These are phyloP conservation scores for Tympanoctomys barrerae DNA, from an alignment of 2,797 vertebrate species.

Conservation along the genomic window DNA sequence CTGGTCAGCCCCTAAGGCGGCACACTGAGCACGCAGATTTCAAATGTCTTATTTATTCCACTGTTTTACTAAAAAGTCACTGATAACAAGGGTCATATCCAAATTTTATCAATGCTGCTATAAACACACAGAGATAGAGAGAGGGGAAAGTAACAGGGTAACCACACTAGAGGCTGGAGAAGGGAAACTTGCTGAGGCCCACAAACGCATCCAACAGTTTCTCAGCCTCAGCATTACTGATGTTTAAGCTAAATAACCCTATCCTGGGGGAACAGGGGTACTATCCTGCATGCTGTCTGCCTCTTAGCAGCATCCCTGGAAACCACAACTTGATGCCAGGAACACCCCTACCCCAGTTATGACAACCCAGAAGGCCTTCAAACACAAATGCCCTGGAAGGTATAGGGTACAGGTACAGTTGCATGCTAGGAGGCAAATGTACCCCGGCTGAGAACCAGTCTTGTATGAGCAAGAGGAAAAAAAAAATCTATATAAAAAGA, in stretches of 20 bases:
- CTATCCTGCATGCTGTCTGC: not conserved
- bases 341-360: not conserved
- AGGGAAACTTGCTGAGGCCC: not conserved
- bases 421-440: not conserved
- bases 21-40: not conserved
- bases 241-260: not conserved
- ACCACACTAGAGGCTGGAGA: not conserved
- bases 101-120: not conserved
- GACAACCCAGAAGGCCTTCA: slow-evolving; percentile 35
- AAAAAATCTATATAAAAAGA: not conserved
- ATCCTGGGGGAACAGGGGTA: not conserved
- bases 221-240: not conserved
- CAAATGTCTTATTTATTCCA: slow-evolving; percentile 34
- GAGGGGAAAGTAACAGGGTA: not conserved
- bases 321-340: not conserved
- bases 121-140: not conserved
- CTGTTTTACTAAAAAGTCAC: slow-evolving; percentile 38
- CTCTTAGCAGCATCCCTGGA: not conserved
- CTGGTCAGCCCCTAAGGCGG: not conserved
- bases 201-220: not conserved
- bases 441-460: not conserved
- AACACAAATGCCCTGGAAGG: not conserved
- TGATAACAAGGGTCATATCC: not conserved
- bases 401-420: not conserved
- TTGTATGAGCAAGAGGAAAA: not conserved